A percentile compares a stretch with the other conserved stretches of the same genome.
These are phyloP conservation scores for Xyrauchen texanus DNA, from an alignment of 2,113 vertebrate species.

Conservation along the genomic window DNA sequence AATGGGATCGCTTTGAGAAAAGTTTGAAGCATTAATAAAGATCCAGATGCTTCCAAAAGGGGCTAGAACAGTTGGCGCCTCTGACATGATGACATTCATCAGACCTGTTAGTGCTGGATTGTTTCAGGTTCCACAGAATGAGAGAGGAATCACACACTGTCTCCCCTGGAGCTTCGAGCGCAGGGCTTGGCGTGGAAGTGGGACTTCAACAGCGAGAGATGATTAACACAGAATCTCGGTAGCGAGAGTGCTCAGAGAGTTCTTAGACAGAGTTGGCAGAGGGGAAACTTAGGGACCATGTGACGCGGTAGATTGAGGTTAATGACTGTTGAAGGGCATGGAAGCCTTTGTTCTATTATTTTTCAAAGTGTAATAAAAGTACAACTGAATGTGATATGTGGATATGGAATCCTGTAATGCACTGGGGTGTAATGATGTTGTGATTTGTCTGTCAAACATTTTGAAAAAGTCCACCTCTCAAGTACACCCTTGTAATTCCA, in stretches of 20 bases:
- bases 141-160: conserved; percentile 14
- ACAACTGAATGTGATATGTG: background rate
- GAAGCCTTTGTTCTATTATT: background rate
- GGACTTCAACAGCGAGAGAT: conserved; percentile 37
- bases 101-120: conserved; percentile 52
- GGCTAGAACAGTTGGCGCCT: conserved; percentile 53
- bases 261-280: conserved; percentile 4
- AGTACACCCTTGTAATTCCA: background rate
- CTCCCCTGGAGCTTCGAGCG: conserved; percentile 9
- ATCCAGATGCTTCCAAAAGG: conserved; percentile 44
- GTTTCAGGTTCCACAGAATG: conserved; percentile 35
- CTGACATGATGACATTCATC: conserved; percentile 56
- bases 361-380: conserved; percentile 6
- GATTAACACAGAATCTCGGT: conserved; percentile 6
- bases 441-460: background rate
- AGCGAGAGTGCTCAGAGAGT: background rate
- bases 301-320: background rate
- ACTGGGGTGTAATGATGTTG: background rate
- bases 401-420: background rate
- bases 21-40: conserved; percentile 51
- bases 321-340: conserved; percentile 24
- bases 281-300: conserved; percentile 16
- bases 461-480: no score
- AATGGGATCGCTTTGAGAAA: conserved; percentile 40
- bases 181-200: conserved; percentile 30